Base-by-base conservation (phyloP, 2,113 vertebrate species). In the Suricata suricatta region DNA sequence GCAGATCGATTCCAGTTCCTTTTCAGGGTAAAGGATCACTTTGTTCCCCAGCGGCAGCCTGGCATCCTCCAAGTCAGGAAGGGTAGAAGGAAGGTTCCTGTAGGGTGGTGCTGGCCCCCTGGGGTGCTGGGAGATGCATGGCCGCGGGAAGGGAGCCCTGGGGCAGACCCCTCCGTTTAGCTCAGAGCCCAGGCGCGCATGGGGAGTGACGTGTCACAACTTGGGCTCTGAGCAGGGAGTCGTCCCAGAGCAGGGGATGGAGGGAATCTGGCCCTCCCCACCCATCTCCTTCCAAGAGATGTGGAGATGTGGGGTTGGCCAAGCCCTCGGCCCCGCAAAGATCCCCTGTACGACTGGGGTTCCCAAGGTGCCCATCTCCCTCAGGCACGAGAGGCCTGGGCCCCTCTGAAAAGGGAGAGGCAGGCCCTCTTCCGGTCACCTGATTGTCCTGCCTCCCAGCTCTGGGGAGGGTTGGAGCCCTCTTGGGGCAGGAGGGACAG, bases 311-410 rank as follows among this genome's bases (percentile, higher is more conserved):
- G 84, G 94, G 54, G 47, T 79, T 10, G 95, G 97, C 16, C 95
- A 90, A 64, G 60, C 66, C 80, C 83, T 63, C 33, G 10, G 72
- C 77, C 86, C 88, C 35, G 60, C 41, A 14, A 9, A 29, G 76
- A 86, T 29, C 97, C 97, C 90, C 95, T 86, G 98, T 98, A 98
- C 96, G 74, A 93, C 98, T 98, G 98, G 95, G 98, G 81, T 97
- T 94, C 96, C 95, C 97, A 94, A 98, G 98, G 98, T 98, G 96
- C 98, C 97, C 95, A 35, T 97, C 98, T 98, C 93, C 97, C 95
- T 95, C 82, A 79, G 86, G 90, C 21, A 74, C 12, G 60, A 97
- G 97, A 66, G 97, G 92, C 92, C 88, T 74, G n/a, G 57, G 90
- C 23, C 94, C 88, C 83, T 97, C 91, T 35, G 25, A 38, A 71